phyloP scores from a whole-genome alignment of 2,888 invertebrate genomes.

The Gari tellinella region DNA sequence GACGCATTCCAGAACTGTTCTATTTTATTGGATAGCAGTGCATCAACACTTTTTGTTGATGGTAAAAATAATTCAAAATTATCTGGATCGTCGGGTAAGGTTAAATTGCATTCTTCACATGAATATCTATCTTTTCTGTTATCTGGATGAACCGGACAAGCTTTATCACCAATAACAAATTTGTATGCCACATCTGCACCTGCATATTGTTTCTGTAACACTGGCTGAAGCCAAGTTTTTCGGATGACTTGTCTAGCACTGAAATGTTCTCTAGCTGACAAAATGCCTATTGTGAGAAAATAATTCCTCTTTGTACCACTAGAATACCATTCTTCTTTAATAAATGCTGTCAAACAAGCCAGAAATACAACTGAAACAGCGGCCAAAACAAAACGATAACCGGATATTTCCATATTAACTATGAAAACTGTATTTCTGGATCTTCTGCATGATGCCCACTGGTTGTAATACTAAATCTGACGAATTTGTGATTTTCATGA shows the following conservation, averaged over 20 bases:
- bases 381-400: too few relatives aligned
- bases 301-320: neutral
- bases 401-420: neutral
- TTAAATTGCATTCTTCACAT: conserved; percentile 20
- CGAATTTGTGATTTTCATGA: too few relatives aligned
- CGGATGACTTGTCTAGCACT: conserved; percentile 33
- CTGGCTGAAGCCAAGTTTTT: conserved; percentile 36
- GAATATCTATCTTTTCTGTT: conserved; percentile 36
- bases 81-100: neutral
- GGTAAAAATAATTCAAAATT: too few relatives aligned
- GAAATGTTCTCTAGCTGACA: conserved; percentile 51
- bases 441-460: too few relatives aligned
- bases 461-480: too few relatives aligned
- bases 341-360: too few relatives aligned
- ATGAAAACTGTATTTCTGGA: too few relatives aligned
- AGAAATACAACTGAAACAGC: too few relatives aligned
- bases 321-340: too few relatives aligned
- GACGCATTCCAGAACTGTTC: conserved; percentile 33
- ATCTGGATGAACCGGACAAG: conserved; percentile 35
- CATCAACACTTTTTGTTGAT: too few relatives aligned
- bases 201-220: neutral
- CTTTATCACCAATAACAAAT: conserved; percentile 46
- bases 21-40: neutral
- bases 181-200: conserved; percentile 12
- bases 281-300: conserved; percentile 32